A percentile compares a stretch with the other conserved stretches of the same genome.
Conservation (phyloP, 2,113 vertebrate genomes). For the Pseudorhombus dupliciocellatus region DNA sequence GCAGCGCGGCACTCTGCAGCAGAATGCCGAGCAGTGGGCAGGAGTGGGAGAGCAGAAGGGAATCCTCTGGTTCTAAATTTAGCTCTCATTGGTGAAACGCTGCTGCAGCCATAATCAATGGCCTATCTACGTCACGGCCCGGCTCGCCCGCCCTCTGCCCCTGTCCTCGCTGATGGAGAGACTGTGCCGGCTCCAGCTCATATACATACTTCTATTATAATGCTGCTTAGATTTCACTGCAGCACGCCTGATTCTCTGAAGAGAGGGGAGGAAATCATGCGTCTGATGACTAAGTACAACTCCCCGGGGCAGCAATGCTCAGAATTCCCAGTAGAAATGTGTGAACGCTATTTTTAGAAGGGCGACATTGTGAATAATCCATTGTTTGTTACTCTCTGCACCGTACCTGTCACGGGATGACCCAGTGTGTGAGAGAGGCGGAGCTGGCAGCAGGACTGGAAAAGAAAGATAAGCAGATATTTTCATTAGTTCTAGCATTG, state of each 20-base stretch:
- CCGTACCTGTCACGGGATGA: conserved; percentile 5
- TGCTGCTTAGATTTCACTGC: conserved; percentile 10
- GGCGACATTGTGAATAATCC: conserved; percentile 4
- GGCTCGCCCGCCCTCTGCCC: conserved; percentile 25
- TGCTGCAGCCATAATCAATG: conserved; percentile 75
- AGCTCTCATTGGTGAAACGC: conserved; percentile 61
- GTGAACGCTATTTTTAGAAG: conserved; percentile 45
- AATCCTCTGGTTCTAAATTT: conserved; percentile 80
- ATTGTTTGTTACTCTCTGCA: background rate
- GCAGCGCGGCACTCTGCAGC: conserved; percentile 55
- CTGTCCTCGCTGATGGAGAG: conserved; percentile 23
- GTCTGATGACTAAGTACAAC: too few relatives aligned
- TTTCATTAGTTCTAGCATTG: background rate
- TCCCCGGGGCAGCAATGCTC: too few relatives aligned
- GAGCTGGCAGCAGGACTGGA: background rate
- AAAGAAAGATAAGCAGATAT: background rate
- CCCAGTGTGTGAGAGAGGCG: background rate
- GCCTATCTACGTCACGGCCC: conserved; percentile 59
- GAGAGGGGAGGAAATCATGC: background rate
- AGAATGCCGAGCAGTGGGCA: conserved; percentile 65
- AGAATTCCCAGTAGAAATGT: background rate
- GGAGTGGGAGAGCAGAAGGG: conserved; percentile 63
- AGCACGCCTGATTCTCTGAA: conserved; percentile 5
- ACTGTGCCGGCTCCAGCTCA: too few relatives aligned
- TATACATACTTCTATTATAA: conserved; percentile 5